Base-by-base conservation (phyloP, 2,797 vertebrate genomes). In the Microctenopoma stevenorrisi region DNA sequence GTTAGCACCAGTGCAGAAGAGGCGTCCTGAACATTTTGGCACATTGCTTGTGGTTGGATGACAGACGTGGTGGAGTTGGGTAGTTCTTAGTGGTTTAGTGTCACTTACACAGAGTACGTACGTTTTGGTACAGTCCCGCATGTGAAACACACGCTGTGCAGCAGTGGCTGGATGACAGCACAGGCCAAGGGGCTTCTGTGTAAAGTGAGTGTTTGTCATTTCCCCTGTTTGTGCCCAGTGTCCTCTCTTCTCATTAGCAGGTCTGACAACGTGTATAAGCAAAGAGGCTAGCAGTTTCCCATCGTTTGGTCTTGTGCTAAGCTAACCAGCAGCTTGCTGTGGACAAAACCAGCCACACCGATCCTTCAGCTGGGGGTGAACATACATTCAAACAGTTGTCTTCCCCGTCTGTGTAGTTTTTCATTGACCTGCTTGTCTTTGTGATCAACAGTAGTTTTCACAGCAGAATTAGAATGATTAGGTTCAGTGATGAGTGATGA, bases 11-110 rank as follows among this genome's bases (percentile, higher is more conserved):
- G 2, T 46, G 15, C 47, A 35, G 53, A 65, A 48, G 25, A 22
- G 78, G 74, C 68, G 26, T 26, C 30, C 35, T 37, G 53, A 55
- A 26, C 1, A 2, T 54, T 67, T 75, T 82, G 74, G 79, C 78
- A 78, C 73, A 5, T 64, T 7, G 15, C 43, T 26, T 35, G 10
- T 13, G 61, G 63, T 33, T 40, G n/a, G 43, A 63, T 30, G 42
- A 14, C 46, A 5, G 2, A 44, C 33, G 13, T 10, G 47, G 28
- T 6, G 15, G 25, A 14, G 18, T 25, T 28, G 1, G 67, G 52
- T 6, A 54, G 22, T 12, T 40, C 37, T 43, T 30, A 6, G 4
- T 7, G 26, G 4, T 28, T 49, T 25, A 57, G 7, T 56, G 22
- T 22, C 22, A 22, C 22, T 22, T 22, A 22, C 16, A 37, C n/a